A percentile compares a stretch with the other conserved stretches of the same genome.
Evolutionary conservation across 2,888 invertebrate species (phyloP).

Genomic region (Amiota communis): DNA sequence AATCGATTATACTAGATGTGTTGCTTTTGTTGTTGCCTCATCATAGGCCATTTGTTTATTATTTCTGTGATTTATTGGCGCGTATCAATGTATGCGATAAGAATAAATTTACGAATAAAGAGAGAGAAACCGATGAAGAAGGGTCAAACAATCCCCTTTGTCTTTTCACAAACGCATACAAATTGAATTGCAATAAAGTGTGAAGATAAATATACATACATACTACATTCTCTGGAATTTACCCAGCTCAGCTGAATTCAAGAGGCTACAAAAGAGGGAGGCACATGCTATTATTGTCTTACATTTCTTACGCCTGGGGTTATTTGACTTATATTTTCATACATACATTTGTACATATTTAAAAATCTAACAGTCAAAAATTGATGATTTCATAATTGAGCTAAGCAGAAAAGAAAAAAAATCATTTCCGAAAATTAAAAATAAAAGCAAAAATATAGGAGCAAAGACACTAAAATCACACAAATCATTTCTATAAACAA

Average conservation of each 20-base stretch:
- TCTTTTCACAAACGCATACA: too few species aligned
- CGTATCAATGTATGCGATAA: constrained; percentile 34
- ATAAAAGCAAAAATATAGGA: constrained; percentile 2
- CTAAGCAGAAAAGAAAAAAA: background rate
- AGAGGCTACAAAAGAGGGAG: too few species aligned
- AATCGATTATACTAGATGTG: too few species aligned
- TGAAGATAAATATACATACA: too few species aligned
- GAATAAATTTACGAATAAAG: constrained; percentile 29
- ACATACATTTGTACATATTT: background rate
- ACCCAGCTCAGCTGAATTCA: too few species aligned
- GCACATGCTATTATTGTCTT: too few species aligned
- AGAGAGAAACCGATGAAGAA: background rate
- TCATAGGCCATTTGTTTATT: background rate
- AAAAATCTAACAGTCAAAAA: constrained; percentile 17
- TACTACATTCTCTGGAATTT: too few species aligned
- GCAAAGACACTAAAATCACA: background rate
- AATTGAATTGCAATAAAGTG: too few species aligned
- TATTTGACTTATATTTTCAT: background rate
- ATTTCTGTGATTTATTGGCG: constrained; percentile 35
- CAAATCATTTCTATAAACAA: background rate
- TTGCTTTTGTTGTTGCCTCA: constrained; percentile 5
- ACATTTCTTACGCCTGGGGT: too few species aligned
- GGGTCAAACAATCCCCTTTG: background rate
- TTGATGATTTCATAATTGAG: constrained; percentile 28
- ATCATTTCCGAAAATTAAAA: background rate